These are phyloP conservation scores for Omphaloscelis lunosa DNA, from an alignment of 2,888 invertebrate species.

Conservation along the genomic window DNA sequence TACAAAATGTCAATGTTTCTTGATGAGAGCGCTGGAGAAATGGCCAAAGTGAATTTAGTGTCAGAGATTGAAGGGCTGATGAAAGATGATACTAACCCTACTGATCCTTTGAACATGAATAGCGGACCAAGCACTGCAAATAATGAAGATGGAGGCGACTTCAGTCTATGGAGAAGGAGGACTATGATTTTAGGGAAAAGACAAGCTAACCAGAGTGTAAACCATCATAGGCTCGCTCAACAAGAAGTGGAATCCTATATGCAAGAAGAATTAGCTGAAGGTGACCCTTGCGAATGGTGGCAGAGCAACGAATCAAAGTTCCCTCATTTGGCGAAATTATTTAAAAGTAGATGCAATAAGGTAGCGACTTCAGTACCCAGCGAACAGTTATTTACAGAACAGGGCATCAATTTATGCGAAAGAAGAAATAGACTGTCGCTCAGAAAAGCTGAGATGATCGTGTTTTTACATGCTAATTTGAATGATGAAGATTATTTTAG, in stretches of 20 bases:
- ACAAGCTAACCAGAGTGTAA: neutral
- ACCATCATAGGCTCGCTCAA: slow-evolving; percentile 5
- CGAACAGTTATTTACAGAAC: slow-evolving; percentile 9
- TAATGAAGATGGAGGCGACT: slow-evolving; percentile 2
- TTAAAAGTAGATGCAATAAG: slow-evolving; percentile 20
- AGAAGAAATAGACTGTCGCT: neutral
- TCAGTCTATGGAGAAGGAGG: slow-evolving; percentile 34
- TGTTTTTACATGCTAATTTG: slow-evolving; percentile 31
- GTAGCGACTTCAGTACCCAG: slow-evolving; percentile 21
- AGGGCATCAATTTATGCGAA: neutral
- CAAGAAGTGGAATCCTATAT: slow-evolving; percentile 36
- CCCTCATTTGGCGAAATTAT: slow-evolving; percentile 33
- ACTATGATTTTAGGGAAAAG: slow-evolving; percentile 12
- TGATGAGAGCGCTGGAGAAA: slow-evolving; percentile 8
- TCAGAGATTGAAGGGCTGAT: slow-evolving; percentile 10
- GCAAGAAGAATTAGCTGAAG: slow-evolving; percentile 1
- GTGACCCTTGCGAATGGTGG: slow-evolving; percentile 34
- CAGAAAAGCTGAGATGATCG: slow-evolving; percentile 3
- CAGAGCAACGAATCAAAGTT: slow-evolving; percentile 17
- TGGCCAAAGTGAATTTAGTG: slow-evolving; percentile 13
- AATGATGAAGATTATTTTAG: slow-evolving; percentile 19
- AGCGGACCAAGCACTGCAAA: neutral
- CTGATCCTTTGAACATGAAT: neutral
- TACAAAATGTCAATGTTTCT: slow-evolving; percentile 35
- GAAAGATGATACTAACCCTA: neutral